Evolutionary conservation across 2,888 invertebrate genomes (phyloP).

Genomic region (Gerosis bhagava): DNA sequence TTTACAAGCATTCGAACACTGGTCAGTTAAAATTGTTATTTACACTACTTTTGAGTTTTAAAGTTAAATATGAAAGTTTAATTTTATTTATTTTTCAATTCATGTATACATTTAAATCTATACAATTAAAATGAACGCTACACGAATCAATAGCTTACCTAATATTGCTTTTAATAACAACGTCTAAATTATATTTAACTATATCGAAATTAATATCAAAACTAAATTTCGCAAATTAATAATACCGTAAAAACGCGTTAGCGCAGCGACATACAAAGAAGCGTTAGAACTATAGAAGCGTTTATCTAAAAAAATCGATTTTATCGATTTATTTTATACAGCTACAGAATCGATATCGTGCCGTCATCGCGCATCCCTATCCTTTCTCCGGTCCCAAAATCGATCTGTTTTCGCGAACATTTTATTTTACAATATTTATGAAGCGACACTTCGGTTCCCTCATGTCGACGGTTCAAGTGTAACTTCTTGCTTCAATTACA

Average conservation of each 20-base stretch:
- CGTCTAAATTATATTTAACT: constrained; percentile 18
- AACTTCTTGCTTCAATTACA: background rate
- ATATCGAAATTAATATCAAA: constrained; percentile 32
- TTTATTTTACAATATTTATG: constrained; percentile 35
- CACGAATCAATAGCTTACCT: constrained; percentile 46
- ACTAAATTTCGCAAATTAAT: constrained; percentile 54
- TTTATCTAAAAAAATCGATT: constrained; percentile 39
- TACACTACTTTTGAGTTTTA: constrained; percentile 15
- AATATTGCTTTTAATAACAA: constrained; percentile 56
- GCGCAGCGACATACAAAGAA: constrained; percentile 66
- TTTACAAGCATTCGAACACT: constrained; percentile 38
- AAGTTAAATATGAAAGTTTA: no score
- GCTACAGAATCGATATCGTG: constrained; percentile 47
- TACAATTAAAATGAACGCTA: constrained; percentile 33
- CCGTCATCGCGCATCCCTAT: constrained; percentile 61
- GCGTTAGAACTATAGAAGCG: constrained; percentile 45
- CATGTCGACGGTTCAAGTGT: constrained; percentile 32
- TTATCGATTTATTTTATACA: constrained; percentile 59
- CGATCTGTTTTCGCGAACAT: constrained; percentile 68
- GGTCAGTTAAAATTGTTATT: constrained; percentile 21
- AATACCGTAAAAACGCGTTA: constrained; percentile 43
- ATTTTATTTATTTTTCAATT: no score
- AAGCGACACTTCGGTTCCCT: constrained; percentile 32
- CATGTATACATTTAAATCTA: no score
- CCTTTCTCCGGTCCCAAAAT: constrained; percentile 72